A percentile compares a stretch with the other conserved stretches of the same genome.
Conservation (phyloP, 2,888 invertebrate species). For the Epirrita christyi region DNA sequence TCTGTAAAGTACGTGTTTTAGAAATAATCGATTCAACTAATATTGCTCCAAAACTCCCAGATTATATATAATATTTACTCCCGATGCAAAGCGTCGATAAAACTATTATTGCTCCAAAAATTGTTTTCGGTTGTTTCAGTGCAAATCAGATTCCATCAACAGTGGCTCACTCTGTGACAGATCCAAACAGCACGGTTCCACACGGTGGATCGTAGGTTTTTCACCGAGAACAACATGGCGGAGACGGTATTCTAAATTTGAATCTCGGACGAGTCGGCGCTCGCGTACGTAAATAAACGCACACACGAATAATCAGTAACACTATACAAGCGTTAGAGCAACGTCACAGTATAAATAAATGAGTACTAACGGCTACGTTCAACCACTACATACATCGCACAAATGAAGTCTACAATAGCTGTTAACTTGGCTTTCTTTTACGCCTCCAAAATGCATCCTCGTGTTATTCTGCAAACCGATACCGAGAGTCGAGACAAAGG, state of each 20-base stretch:
- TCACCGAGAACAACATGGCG: constrained; percentile 83
- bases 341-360: constrained; percentile 15
- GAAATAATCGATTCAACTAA: too few species aligned
- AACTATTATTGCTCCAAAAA: too few species aligned
- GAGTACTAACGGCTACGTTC: constrained; percentile 38
- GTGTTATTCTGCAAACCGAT: constrained; percentile 16
- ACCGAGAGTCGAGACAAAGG: constrained; percentile 4
- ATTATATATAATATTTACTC: too few species aligned
- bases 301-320: constrained; percentile 82
- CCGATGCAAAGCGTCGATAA: too few species aligned
- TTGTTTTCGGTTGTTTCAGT: constrained; percentile 5
- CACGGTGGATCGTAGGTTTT: constrained; percentile 79
- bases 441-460: constrained; percentile 27
- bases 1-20: too few species aligned
- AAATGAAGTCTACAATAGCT: constrained; percentile 42
- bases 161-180: constrained; percentile 55
- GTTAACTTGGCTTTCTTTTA: constrained; percentile 44
- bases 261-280: constrained; percentile 85
- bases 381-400: constrained; percentile 56
- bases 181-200: constrained; percentile 56
- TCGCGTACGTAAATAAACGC: constrained; percentile 85
- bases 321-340: constrained; percentile 75
- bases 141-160: constrained; percentile 25
- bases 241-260: constrained; percentile 84
- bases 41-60: too few species aligned